These are phyloP conservation scores for Hemithea aestivaria DNA, from an alignment of 2,888 invertebrate genomes.

Conservation along the genomic window DNA sequence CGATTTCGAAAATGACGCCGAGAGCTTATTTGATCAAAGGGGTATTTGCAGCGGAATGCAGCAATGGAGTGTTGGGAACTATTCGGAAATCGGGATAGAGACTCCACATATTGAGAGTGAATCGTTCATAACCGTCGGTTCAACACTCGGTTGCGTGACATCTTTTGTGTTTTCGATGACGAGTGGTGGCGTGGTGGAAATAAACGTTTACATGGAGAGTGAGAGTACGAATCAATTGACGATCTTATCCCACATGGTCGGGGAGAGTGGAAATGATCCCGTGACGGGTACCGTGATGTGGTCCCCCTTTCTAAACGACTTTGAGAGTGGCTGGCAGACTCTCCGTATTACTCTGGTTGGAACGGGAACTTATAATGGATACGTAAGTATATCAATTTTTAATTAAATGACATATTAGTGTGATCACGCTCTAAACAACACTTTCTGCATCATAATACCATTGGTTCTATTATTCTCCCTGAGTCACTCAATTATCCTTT, in stretches of 20 bases:
- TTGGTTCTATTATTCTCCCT: too few relatives aligned
- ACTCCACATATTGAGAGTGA: conserved; percentile 10
- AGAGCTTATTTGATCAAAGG: conserved; percentile 7
- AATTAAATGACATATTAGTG: too few relatives aligned
- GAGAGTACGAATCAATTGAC: conserved; percentile 25
- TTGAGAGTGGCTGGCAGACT: conserved; percentile 31
- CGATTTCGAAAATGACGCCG: conserved; percentile 22
- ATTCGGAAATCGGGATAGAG: conserved; percentile 9
- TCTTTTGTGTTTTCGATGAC: conserved; percentile 12
- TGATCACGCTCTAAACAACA: too few relatives aligned
- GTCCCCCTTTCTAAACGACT: conserved; percentile 16
- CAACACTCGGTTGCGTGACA: conserved; percentile 18
- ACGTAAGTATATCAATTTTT: conserved; percentile 33
- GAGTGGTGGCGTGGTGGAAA: conserved; percentile 30
- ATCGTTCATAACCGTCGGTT: conserved; percentile 15
- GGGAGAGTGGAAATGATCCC: conserved; percentile 20
- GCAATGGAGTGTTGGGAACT: conserved; percentile 19
- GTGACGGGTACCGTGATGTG: conserved; percentile 21
- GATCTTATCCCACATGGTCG: conserved; percentile 19
- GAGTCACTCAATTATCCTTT: too few relatives aligned
- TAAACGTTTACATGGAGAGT: conserved; percentile 31
- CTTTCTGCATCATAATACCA: too few relatives aligned
- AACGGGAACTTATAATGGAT: conserved; percentile 21
- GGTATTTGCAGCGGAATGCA: conserved; percentile 13
- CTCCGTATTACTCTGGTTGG: conserved; percentile 11